phyloP scores from a whole-genome alignment of 1,140 invertebrate genomes.

The Leptopilina clavipes region DNA sequence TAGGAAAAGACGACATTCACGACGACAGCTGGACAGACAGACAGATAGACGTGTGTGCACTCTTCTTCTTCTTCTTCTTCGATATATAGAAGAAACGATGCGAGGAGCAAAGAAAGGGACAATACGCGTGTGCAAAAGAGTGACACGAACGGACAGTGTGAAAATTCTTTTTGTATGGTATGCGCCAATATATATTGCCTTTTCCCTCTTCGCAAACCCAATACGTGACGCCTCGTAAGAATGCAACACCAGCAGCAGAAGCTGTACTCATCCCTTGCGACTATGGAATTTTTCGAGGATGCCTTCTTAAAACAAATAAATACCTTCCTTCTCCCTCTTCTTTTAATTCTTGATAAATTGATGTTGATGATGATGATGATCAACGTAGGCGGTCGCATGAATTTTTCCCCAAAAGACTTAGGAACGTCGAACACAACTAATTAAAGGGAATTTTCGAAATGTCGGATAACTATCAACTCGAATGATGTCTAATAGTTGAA shows the following conservation, averaged over 20 bases:
- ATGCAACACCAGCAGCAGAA: slow-evolving; percentile 65
- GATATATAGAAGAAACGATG: too few relatives aligned
- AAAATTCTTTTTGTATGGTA: slow-evolving; percentile 75
- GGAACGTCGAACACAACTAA: too few relatives aligned
- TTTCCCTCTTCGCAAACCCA: slow-evolving; percentile 56
- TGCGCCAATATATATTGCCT: slow-evolving; percentile 75
- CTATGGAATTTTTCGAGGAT: background rate
- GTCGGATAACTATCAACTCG: too few relatives aligned
- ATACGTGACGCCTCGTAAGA: slow-evolving; percentile 72
- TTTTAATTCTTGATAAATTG: too few relatives aligned
- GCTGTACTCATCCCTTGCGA: slow-evolving; percentile 33
- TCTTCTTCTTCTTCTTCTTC: slow-evolving; percentile 45
- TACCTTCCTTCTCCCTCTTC: slow-evolving; percentile 36
- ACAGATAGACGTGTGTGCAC: slow-evolving; percentile 53
- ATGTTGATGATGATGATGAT: too few relatives aligned
- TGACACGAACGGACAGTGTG: slow-evolving; percentile 49
- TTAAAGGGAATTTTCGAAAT: too few relatives aligned
- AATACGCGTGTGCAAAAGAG: slow-evolving; percentile 43
- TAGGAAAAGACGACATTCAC: slow-evolving; percentile 45
- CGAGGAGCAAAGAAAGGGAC: too few relatives aligned
- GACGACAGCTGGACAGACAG: slow-evolving; percentile 58
- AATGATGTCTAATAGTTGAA: too few relatives aligned
- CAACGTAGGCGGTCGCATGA: too few relatives aligned
- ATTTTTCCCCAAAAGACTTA: too few relatives aligned
- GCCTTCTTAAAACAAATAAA: slow-evolving; percentile 64